Conservation (phyloP, 2,888 invertebrate species). For the Hipparchia sbordonii region DNA sequence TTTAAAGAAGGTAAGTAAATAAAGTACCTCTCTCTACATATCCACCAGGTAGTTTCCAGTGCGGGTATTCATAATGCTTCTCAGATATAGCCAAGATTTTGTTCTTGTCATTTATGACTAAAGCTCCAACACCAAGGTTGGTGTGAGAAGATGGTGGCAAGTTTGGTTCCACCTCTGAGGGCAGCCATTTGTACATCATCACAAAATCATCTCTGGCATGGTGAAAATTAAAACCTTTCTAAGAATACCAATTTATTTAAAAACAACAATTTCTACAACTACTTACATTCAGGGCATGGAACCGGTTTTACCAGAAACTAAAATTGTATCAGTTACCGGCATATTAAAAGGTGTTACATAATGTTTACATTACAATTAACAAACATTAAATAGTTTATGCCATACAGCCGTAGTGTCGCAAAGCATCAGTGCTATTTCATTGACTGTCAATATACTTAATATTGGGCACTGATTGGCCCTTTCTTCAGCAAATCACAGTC, state of each 20-base stretch:
- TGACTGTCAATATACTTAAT: too few species aligned
- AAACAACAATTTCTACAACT: slow-evolving; percentile 14
- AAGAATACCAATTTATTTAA: slow-evolving; percentile 51
- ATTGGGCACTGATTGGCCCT: too few species aligned
- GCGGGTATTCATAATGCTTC: slow-evolving; percentile 83
- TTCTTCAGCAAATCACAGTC: too few species aligned
- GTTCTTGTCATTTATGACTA: slow-evolving; percentile 89
- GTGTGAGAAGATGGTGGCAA: slow-evolving; percentile 91
- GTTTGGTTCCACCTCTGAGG: slow-evolving; percentile 82
- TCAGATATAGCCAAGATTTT: slow-evolving; percentile 93
- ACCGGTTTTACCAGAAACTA: too few species aligned
- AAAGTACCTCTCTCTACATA: slow-evolving; percentile 89
- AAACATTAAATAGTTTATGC: too few species aligned
- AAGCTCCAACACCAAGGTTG: slow-evolving; percentile 90
- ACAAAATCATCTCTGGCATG: slow-evolving; percentile 92
- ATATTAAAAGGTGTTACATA: too few species aligned
- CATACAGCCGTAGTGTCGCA: too few species aligned
- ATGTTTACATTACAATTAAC: too few species aligned
- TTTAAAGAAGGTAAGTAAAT: neutral
- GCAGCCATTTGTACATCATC: slow-evolving; percentile 92
- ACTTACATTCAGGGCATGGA: neutral
- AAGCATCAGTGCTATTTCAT: too few species aligned
- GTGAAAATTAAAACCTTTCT: slow-evolving; percentile 94
- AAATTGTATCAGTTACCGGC: too few species aligned
- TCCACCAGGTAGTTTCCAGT: slow-evolving; percentile 97